These are phyloP conservation scores for Pollachius pollachius DNA, from an alignment of 2,113 vertebrate genomes.

Conservation along the genomic window DNA sequence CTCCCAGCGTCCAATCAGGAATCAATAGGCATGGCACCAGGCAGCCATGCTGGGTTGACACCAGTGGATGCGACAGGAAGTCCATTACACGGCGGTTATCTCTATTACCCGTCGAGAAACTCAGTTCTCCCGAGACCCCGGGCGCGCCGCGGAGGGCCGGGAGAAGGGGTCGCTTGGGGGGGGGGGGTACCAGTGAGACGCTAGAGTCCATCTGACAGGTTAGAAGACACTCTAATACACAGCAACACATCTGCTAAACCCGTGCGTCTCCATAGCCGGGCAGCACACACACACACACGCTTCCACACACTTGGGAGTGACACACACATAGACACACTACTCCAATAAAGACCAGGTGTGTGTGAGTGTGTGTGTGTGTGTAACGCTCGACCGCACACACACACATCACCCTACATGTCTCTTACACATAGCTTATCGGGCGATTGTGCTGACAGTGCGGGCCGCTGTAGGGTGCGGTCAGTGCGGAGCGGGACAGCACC, in stretches of 20 bases:
- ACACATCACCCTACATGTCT: neutral
- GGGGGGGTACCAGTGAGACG: conserved; percentile 31
- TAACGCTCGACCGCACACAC: too few species aligned
- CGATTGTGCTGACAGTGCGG: too few species aligned
- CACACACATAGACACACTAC: neutral
- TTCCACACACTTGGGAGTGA: neutral
- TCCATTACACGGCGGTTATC: conserved; percentile 65
- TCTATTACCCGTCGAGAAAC: conserved; percentile 52
- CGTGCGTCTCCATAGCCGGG: conserved; percentile 47
- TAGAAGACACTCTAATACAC: conserved; percentile 50
- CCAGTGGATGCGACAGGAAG: conserved; percentile 57
- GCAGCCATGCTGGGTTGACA: conserved; percentile 49
- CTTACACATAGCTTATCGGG: too few species aligned
- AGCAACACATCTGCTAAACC: conserved; percentile 64
- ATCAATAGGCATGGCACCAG: conserved; percentile 65
- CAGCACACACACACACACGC: neutral
- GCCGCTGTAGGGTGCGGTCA: conserved; percentile 1
- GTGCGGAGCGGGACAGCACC: conserved; percentile 45
- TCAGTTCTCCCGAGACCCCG: conserved; percentile 27
- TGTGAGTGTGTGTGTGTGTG: too few species aligned
- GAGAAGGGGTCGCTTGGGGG: conserved; percentile 28
- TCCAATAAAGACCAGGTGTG: neutral
- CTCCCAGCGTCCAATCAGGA: conserved; percentile 45
- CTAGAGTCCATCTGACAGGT: conserved; percentile 36
- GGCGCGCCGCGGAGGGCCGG: conserved; percentile 39